These are phyloP conservation scores for Gandaritis pyraliata DNA, from an alignment of 2,888 invertebrate species.

Conservation along the genomic window DNA sequence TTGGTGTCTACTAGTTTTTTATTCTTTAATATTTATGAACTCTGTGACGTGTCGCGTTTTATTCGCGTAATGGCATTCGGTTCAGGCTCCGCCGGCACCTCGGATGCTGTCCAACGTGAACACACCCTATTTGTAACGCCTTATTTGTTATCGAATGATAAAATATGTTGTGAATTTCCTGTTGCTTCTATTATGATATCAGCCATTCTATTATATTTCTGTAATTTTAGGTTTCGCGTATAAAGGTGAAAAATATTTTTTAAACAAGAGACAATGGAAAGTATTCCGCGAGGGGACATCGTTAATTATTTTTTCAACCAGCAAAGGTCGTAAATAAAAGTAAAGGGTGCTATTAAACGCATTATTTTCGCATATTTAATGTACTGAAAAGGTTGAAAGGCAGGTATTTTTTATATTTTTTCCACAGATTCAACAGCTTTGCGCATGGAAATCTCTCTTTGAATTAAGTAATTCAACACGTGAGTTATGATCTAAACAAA, in stretches of 20 bases:
- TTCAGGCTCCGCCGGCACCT: constrained; percentile 65
- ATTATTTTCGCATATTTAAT: constrained; percentile 83
- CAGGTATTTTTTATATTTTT: constrained; percentile 61
- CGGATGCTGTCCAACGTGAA: constrained; percentile 67
- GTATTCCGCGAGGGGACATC: constrained; percentile 66
- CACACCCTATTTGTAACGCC: constrained; percentile 53
- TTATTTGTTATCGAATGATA: constrained; percentile 52
- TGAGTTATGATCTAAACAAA: constrained; percentile 26
- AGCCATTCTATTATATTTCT: constrained; percentile 35
- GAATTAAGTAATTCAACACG: constrained; percentile 71
- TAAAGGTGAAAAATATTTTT: constrained; percentile 56
- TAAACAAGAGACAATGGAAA: constrained; percentile 70
- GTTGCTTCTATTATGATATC: constrained; percentile 32
- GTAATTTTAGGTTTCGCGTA: constrained; percentile 43
- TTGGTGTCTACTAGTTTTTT: constrained; percentile 74
- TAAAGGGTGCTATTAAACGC: constrained; percentile 83
- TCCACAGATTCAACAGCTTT: constrained; percentile 75
- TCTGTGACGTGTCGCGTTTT: constrained; percentile 67
- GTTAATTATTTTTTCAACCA: constrained; percentile 78
- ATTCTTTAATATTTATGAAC: constrained; percentile 80
- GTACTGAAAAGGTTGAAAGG: constrained; percentile 80
- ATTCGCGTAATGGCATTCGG: constrained; percentile 73
- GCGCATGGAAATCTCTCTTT: constrained; percentile 68
- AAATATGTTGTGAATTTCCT: constrained; percentile 37
- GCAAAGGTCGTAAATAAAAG: constrained; percentile 76